Conservation (phyloP, 53 echinoderm and acorn worm genomes). For the Apostichopus leukothele region DNA sequence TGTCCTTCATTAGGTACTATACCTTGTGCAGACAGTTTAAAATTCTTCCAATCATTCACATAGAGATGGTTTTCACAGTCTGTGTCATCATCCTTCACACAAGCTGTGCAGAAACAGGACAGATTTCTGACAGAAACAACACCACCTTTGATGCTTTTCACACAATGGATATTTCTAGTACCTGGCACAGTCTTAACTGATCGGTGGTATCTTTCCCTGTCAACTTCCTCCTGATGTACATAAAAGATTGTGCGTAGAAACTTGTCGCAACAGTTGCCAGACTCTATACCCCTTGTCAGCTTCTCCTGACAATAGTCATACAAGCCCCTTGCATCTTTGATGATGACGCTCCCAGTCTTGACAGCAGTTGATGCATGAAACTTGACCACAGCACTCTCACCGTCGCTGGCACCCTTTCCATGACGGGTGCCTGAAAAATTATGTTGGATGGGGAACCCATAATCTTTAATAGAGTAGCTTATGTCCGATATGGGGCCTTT, state of each 20-base stretch:
- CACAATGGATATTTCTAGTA: constrained; percentile 50
- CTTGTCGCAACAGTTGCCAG: not conserved
- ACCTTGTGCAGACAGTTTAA: not conserved
- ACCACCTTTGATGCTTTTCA: constrained; percentile 47
- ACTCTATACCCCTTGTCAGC: not conserved
- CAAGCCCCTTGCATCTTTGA: constrained; percentile 48
- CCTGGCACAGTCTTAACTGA: constrained; percentile 38
- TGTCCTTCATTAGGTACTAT: not conserved
- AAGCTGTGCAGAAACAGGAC: constrained; percentile 54
- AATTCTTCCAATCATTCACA: constrained; percentile 37
- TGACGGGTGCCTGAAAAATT: constrained; percentile 58
- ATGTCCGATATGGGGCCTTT: constrained; percentile 45
- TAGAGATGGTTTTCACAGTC: constrained; percentile 22
- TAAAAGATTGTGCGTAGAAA: constrained; percentile 33
- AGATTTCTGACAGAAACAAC: constrained; percentile 57
- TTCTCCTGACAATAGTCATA: constrained; percentile 22
- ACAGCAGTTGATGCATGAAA: constrained; percentile 58
- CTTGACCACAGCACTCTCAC: constrained; percentile 73
- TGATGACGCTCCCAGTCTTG: constrained; percentile 50
- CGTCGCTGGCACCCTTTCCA: constrained; percentile 77
- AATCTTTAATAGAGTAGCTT: constrained; percentile 24
- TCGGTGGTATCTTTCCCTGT: constrained; percentile 37
- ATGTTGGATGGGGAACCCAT: constrained; percentile 31
- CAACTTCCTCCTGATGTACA: constrained; percentile 13
- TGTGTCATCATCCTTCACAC: not conserved